Base-by-base conservation (phyloP, 2,113 vertebrate genomes). In the Solea senegalensis region DNA sequence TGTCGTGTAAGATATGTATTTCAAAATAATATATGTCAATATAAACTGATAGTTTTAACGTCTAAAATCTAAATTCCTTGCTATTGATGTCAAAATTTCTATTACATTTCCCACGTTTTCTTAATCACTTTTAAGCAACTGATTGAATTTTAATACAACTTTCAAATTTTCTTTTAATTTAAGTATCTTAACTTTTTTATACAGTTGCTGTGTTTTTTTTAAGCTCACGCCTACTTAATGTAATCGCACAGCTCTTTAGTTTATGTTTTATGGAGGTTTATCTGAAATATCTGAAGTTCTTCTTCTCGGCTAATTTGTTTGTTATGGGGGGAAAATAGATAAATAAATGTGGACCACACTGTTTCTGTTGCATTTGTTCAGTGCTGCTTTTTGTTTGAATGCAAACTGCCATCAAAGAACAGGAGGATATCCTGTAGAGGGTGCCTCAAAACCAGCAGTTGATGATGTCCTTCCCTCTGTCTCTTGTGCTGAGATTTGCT, bases 21-120 rank as follows among this genome's bases (percentile, higher is more conserved):
- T 87, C 67, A 84, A 83, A 90, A 87, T 92, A 92, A 93, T 94
- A 93, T 93, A 92, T 92, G 86, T 86, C 72, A 58, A 81, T 69
- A 76, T 80, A 82, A 77, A 74, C 51, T 86, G 75, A 59, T 76
- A 57, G 54, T 81, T 70, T 11, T 48, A 48, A 74, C 69, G 71
- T 74, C 88, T 83, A 64, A 76, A 82, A 69, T 81, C 63, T 21
- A 14, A 82, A 77, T 56, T 76, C 52, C 59, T 85, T 78, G 45
- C 61, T 78, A 70, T 82, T 85, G 76, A 88, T 91, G 87, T 90
- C 84, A 71, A 86, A 83, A 79, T 88, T 86, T 86, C 13, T 86
- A 76, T 85, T 88, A 54, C 71, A 83, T 90, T 88, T 81, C 81
- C 86, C 83, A 75, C 34, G 75, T 88, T 91, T 88, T 65, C 82